Base-by-base conservation (phyloP, 2,888 invertebrate species). In the Marasmarcha lunaedactyla region DNA sequence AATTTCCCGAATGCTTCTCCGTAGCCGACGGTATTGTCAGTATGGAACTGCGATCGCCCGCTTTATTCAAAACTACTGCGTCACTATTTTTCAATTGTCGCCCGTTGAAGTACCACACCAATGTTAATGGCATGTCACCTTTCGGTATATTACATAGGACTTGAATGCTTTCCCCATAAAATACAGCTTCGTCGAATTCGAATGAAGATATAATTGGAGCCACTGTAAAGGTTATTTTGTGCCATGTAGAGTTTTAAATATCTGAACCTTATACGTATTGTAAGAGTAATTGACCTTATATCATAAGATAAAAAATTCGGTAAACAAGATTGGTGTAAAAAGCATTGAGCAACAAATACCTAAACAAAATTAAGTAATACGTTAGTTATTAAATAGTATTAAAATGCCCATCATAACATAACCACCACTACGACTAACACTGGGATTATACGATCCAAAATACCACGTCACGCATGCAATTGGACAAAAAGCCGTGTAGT, bases 1-100 rank as follows among this genome's bases (percentile, higher is more conserved):
- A 93, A 64, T 88, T 89, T 48, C 92, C 92, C 36, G 88, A 86
- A 67, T 92, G 90, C 50, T 86, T 85, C 42, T 88, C 88, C 51
- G 87, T 86, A 36, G 89, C 89, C 7, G 88, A 84, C 49, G 88
- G 87, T 47, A 91, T 89, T 50, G 86, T 87, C 55, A 90, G 64
- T 44, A 89, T 83, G 46, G 87, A 87, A 55, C 86, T 86, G 49
- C 88, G 76, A 54, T 84, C 86, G 57, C 88, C 87, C 50, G 86
- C 74, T 61, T 86, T 87, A 15, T 87, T 63, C 37, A 88, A 78
- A 33, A 69, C 68, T 44, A 87, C 71, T 46, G 79, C 79, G 42
- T 71, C 64, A 45, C 66, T 71, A 43, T 58, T 63, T 55, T 61
- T 62, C 44, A 79, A 47, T 36, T 83, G 84, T 46, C 83, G 70